Percentiles rank a stretch among this genome's conserved stretches.
Conservation (phyloP, 2,888 invertebrate species). For the Odiellus spinosus region DNA sequence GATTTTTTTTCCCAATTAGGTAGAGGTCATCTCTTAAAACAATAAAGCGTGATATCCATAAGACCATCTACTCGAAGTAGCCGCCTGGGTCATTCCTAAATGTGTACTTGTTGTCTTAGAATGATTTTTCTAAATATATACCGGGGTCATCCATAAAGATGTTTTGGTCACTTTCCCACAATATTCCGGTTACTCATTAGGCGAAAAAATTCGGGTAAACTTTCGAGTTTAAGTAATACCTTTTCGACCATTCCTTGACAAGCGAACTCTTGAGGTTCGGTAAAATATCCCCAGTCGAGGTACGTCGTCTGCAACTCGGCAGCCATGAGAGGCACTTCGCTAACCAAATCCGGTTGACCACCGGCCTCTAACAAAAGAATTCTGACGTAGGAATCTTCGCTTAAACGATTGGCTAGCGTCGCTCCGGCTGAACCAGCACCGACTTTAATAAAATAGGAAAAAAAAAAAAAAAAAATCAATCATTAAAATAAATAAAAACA, state of each 20-base stretch:
- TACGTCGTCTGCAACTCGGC: conserved; percentile 22
- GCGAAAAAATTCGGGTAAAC: too few species aligned
- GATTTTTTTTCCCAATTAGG: too few species aligned
- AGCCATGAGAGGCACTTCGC: conserved; percentile 68
- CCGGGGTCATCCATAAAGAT: too few species aligned
- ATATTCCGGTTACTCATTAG: background rate
- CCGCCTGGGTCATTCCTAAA: too few species aligned
- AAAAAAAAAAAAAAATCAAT: background rate
- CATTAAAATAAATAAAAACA: too few species aligned
- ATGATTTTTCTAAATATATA: too few species aligned
- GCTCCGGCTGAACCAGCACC: conserved; percentile 23
- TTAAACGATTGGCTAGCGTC: conserved; percentile 23
- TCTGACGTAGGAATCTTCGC: conserved; percentile 21
- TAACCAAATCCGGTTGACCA: conserved; percentile 47
- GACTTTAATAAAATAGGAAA: conserved; percentile 11
- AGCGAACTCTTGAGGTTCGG: conserved; percentile 22
- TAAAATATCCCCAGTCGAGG: conserved; percentile 25
- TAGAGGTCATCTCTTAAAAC: too few species aligned
- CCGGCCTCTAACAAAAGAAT: conserved; percentile 29
- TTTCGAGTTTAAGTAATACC: conserved; percentile 4
- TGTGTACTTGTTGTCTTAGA: too few species aligned
- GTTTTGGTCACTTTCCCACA: background rate
- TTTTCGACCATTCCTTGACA: conserved; percentile 19
- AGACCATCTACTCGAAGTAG: too few species aligned
- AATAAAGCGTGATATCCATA: too few species aligned